A percentile compares a stretch with the other conserved stretches of the same genome.
Conservation (phyloP, 2,888 invertebrate species). For the Drosophila cracens region DNA sequence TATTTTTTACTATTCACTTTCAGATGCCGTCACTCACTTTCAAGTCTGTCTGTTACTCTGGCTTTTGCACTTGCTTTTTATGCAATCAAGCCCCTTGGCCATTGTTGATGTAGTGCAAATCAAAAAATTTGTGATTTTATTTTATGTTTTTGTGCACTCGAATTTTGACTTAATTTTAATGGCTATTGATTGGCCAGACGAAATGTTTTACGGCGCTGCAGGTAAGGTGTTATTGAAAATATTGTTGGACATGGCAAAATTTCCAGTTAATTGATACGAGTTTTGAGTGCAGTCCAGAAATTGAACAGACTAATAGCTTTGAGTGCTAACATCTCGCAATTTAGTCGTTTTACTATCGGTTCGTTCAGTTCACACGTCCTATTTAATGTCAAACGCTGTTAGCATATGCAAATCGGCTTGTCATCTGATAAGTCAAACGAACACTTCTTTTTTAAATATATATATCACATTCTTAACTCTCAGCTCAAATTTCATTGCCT, state of each 20-base stretch:
- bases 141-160: constrained; percentile 26
- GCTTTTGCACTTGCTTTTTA: constrained; percentile 48
- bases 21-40: constrained; percentile 31
- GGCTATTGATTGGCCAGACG: constrained; percentile 18
- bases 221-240: constrained; percentile 32
- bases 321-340: not conserved
- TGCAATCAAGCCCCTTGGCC: constrained; percentile 52
- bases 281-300: not conserved
- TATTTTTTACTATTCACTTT: constrained; percentile 42
- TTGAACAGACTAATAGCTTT: not conserved
- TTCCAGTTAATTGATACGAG: constrained; percentile 31
- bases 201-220: constrained; percentile 27
- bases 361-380: constrained; percentile 39
- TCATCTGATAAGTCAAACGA: constrained; percentile 19
- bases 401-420: constrained; percentile 39
- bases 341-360: not conserved
- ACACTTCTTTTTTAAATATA: constrained; percentile 21
- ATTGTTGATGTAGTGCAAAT: constrained; percentile 33
- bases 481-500: constrained; percentile 46
- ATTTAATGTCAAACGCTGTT: constrained; percentile 20
- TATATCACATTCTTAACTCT: constrained; percentile 26
- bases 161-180: constrained; percentile 29
- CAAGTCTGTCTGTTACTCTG: not conserved
- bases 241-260: constrained; percentile 16
- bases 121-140: constrained; percentile 36